Conservation (phyloP, 1,140 invertebrate species). For the Brachystomella parvula region DNA sequence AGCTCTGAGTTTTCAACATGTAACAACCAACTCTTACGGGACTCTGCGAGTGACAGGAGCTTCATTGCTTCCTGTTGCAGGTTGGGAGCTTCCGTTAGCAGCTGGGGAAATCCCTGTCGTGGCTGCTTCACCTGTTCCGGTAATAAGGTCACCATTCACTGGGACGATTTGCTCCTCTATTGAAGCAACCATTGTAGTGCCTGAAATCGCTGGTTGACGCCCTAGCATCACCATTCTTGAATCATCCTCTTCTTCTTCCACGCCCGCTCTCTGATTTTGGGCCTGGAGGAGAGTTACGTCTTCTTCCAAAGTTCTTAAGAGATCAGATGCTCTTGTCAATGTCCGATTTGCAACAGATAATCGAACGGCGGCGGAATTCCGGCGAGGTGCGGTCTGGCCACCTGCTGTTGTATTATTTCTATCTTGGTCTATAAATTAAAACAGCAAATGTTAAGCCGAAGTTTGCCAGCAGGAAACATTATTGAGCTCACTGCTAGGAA, state of each 20-base stretch:
- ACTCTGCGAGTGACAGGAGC: too few species aligned
- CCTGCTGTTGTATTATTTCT: background rate
- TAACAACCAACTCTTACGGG: too few species aligned
- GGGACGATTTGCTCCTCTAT: background rate
- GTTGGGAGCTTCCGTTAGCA: too few species aligned
- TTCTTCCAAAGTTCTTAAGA: constrained; percentile 38
- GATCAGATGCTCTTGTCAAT: constrained; percentile 36
- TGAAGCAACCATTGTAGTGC: background rate
- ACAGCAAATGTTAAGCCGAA: background rate
- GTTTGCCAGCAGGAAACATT: background rate
- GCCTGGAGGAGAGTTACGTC: constrained; percentile 11
- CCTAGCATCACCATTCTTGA: background rate
- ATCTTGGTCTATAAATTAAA: background rate
- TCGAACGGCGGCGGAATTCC: constrained; percentile 33
- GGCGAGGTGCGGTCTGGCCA: background rate
- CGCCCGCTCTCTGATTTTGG: background rate
- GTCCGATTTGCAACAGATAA: constrained; percentile 37
- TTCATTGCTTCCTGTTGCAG: too few species aligned
- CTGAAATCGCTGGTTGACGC: background rate
- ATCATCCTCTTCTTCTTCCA: background rate
- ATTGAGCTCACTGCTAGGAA: background rate
- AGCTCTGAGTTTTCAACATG: too few species aligned
- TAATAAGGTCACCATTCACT: too few species aligned
- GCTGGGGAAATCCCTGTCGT: too few species aligned
- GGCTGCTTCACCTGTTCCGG: too few species aligned